phyloP scores from a whole-genome alignment of 2,888 invertebrate species.

The Hydroisotoma schaefferi region DNA sequence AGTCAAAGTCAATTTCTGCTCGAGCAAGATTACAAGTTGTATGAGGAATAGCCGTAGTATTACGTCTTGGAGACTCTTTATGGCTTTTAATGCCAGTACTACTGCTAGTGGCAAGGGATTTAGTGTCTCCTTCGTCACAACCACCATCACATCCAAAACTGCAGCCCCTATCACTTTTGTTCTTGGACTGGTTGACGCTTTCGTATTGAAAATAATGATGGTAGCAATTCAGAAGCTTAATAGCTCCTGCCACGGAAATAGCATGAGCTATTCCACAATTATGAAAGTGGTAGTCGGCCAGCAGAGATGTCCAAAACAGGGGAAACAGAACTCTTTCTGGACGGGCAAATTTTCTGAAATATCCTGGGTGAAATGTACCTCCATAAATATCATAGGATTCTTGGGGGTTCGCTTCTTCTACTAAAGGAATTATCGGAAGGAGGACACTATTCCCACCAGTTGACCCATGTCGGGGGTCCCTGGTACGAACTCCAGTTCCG shows the following conservation, averaged over 20 bases:
- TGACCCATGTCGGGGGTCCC: background rate
- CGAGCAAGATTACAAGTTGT: no score
- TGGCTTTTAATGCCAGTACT: conserved; percentile 6
- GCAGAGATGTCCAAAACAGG: conserved; percentile 36
- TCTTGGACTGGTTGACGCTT: background rate
- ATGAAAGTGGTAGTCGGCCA: conserved; percentile 34
- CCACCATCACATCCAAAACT: background rate
- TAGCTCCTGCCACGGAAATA: conserved; percentile 15
- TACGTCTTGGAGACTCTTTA: conserved; percentile 12
- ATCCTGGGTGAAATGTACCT: conserved; percentile 9
- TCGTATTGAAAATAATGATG: conserved; percentile 27
- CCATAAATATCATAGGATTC: no score
- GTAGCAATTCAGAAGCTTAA: conserved; percentile 34
- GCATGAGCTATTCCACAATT: conserved; percentile 21
- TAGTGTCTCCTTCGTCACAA: background rate
- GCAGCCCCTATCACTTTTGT: background rate
- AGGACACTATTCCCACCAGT: background rate
- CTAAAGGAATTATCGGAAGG: background rate
- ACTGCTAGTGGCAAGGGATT: background rate
- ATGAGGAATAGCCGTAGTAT: no score
- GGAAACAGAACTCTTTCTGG: conserved; percentile 39
- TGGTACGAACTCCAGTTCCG: background rate
- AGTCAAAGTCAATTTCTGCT: no score
- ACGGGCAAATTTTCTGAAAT: conserved; percentile 29
- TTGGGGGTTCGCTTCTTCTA: background rate